Evolutionary conservation across 2,888 invertebrate species (phyloP), one percentile per base, ranked within the genome.

Genomic region (Cryptus armator): DNA sequence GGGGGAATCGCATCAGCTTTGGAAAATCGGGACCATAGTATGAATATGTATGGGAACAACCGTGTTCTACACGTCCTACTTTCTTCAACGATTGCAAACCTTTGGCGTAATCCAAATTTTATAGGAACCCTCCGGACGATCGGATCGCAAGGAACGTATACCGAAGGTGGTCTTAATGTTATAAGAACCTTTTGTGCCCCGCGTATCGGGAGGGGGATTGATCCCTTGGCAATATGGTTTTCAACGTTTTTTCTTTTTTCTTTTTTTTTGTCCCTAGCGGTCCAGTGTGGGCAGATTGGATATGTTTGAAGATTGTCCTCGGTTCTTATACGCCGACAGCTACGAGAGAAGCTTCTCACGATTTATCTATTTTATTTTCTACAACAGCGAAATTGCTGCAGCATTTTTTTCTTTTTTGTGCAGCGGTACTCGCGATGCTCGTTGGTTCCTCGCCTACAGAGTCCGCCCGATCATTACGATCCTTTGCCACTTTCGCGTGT

Each of bases 391-490:
- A 48, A 19, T 68, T 29, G 68, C 29, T 48, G 6, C 29, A 12
- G 12, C 48, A 1, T 16, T 24, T 44, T 67, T 44, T 44, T 19
- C 24, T 44, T 6, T n/a, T 19, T 4, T 62, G 14, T 62, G 37
- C 9, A 37, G 9, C 37, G 37, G 37, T 5, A 37, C 6, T 37
- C 37, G 37, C 37, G 37, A 37, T 37, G 37, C 24, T 59, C 24
- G 12, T 59, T 24, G 19, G 24, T 62, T 62, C 14, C 59, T n/a
- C 59, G 14, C 5, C 29, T 29, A n/a, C n/a, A 7, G 14, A 16
- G 51, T 51, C 7, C 9, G 7, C 10, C n/a, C 32, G 70, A 48
- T 37, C 68, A 59, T 78, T 56, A 78, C 59, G 44, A 78, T 16
- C 43, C 77, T 48, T 32, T 32, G 44, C 46, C 46, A 48, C 59